Evolutionary conservation across 1,140 invertebrate genomes (phyloP).

Genomic region (Acyrthosiphon pisum): DNA sequence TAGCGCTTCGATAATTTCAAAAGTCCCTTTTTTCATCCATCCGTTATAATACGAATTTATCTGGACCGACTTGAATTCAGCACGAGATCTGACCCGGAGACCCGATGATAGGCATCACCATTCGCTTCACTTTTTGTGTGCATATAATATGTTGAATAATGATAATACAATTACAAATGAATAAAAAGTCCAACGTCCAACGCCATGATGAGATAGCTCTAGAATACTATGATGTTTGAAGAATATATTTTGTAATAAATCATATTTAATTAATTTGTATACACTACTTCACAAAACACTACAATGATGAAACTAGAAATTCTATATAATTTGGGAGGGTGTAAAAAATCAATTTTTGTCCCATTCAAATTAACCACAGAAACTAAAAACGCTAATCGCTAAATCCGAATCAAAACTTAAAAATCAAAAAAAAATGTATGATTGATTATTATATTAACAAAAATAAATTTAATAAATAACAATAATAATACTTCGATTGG

Average conservation of each 20-base stretch:
- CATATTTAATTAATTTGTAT: too few relatives aligned
- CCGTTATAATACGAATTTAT: background rate
- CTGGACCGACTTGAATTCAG: background rate
- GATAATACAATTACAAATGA: background rate
- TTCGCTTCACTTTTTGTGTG: too few relatives aligned
- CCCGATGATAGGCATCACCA: background rate
- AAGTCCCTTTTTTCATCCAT: background rate
- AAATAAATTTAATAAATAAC: background rate
- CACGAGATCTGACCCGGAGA: background rate
- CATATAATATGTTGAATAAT: background rate
- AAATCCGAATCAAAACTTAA: too few relatives aligned
- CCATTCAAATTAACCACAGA: too few relatives aligned
- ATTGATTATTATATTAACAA: background rate
- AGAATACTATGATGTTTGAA: background rate
- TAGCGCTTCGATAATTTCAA: too few relatives aligned
- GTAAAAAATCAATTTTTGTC: too few relatives aligned
- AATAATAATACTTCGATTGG: background rate
- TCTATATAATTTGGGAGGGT: too few relatives aligned
- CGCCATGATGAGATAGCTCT: background rate
- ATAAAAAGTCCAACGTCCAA: background rate
- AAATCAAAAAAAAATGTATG: too few relatives aligned
- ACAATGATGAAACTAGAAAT: too few relatives aligned
- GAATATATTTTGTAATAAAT: too few relatives aligned
- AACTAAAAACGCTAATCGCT: background rate
- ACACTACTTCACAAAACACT: too few relatives aligned